Evolutionary conservation across 2,797 vertebrate species (phyloP), one percentile per base, ranked within the genome.

Genomic region (Brachyrhaphis roseni): DNA sequence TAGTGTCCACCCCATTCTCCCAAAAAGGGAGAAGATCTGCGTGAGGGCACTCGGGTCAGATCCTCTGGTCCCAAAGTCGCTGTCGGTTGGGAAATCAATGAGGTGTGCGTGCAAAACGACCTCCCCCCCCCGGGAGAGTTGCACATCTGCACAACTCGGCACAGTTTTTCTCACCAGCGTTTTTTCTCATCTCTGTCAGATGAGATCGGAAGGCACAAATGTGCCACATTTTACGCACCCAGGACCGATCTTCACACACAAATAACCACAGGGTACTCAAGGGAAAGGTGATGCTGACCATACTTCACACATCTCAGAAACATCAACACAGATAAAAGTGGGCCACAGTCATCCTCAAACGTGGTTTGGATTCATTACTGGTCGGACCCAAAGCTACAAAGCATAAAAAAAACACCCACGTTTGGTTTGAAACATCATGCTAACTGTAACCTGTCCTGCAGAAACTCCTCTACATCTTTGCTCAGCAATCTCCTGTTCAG

Each of bases 61-160:
- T 89, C 92, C 91, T 88, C 82, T 85, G 84, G 75, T 85, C 84
- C 84, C 87, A 80, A 83, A 84, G 91, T 89, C 86, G 80, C 82
- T 90, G 89, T 90, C 89, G 80, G 87, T 89, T 87, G 78, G 82
- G 85, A 92, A 92, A 92, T 92, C 90, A 93, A 93, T 92, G 84
- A 91, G 91, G 88, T 82, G 78, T 64, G n/a, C 88, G 82, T 0
- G 74, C 78, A 83, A 82, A 78, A 72, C 26, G 73, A 16, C 82
- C n/a, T n/a, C n/a, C 91, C 92, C 49, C 47, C 91, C 93, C 36
- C 0, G 81, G 92, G 95, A 93, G 78, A 28, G 90, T 92, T 84
- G 43, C 91, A 87, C 94, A 94, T 94, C 94, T 95, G 94, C 90
- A 92, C 84, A 89, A 84, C 93, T 93, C 88, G 88, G 80, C 89